Evolutionary conservation across 2,888 invertebrate genomes (phyloP), one percentile per base, ranked within the genome.

Genomic region (Arrhopalites spinosus): DNA sequence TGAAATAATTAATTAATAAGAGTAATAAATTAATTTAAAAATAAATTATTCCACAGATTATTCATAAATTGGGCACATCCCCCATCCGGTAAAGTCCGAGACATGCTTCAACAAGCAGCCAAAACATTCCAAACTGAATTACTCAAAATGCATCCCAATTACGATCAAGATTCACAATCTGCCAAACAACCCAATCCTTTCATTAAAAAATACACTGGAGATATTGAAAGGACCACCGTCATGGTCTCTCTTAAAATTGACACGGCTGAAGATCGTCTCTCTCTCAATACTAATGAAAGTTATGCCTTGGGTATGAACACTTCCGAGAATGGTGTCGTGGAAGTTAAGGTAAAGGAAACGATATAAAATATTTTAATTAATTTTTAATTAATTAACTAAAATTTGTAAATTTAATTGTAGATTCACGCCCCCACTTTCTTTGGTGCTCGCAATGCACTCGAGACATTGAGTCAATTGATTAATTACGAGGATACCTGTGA

Each of bases 371-470:
- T 36, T 45, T 43, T 36, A n/a, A 25, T 25, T n/a, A n/a, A 20
- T 5, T 8, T 27, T 72, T 15, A 20, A 59, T 36, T 72, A 15
- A 23, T 23, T 27, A 45, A 53, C 15, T 17, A 63, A 73, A 13
- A 63, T 13, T 30, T 29, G 30, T n/a, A 27, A 53, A 59, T 71
- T 30, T 45, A 15, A 15, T 36, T 76, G 1, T 45, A 81, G 70
- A 84, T 86, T 29, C 80, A 81, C 3, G 85, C 85, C 2, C 78
- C 76, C 25, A 85, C 85, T 0, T 89, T 91, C 7, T 93, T 89
- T 84, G 93, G 93, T 0, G 91, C 90, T 0, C 88, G 94, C 0
- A 92, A 93, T 83, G 93, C 88, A 0, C 85, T 94, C 71, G 93
- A 94, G 85, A 91, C 93, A 0, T 86, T 94, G 70, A 89, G 89